Conservation (phyloP, 2,113 vertebrate species). For the Ursus arctos region DNA sequence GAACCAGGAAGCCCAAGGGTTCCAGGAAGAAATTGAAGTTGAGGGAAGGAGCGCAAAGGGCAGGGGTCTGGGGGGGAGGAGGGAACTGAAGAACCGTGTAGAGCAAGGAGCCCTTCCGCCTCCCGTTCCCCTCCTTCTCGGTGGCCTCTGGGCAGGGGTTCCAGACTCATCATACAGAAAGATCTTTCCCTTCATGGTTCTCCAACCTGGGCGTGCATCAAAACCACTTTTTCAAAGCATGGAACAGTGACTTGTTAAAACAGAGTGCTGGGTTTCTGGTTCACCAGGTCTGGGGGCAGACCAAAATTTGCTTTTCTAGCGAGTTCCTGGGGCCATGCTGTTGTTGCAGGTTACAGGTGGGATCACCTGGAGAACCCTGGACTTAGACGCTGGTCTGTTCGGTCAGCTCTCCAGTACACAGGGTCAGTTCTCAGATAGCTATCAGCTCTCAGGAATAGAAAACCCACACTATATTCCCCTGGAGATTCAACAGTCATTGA, state of each 20-base stretch:
- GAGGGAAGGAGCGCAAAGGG: neutral
- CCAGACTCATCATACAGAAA: too few species aligned
- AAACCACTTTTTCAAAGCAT: neutral
- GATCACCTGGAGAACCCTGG: neutral
- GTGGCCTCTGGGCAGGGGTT: neutral
- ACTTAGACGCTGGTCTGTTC: neutral
- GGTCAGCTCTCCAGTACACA: rapidly evolving
- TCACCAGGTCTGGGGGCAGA: neutral
- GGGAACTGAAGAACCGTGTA: neutral
- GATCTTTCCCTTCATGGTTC: neutral
- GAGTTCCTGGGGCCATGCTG: neutral
- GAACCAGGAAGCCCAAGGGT: neutral
- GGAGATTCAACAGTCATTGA: neutral
- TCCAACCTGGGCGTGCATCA: neutral
- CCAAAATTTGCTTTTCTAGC: neutral
- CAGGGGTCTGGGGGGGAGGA: too few species aligned
- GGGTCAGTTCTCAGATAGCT: neutral
- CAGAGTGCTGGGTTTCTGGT: neutral
- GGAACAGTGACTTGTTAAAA: neutral
- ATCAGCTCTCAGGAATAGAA: neutral
- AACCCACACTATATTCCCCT: neutral
- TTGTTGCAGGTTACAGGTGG: neutral
- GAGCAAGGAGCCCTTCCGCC: neutral
- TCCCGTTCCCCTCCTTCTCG: too few species aligned
- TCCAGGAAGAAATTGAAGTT: neutral